Conservation (phyloP, 1,140 invertebrate species). For the Campodea augens region DNA sequence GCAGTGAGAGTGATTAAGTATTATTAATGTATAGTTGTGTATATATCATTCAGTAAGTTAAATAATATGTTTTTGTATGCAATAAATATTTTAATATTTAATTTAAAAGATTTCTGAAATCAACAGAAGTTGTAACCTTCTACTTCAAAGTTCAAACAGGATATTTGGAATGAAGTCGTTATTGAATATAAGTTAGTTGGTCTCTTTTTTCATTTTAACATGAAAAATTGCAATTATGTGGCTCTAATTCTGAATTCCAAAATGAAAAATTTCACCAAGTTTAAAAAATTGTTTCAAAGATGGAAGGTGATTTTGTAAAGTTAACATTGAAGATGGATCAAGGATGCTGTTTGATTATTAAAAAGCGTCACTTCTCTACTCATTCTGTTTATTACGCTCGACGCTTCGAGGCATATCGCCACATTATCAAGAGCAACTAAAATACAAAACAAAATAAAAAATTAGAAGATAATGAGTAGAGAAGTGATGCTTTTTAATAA, state of each 20-base stretch:
- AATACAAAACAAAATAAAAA: too few relatives aligned
- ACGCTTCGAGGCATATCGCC: too few relatives aligned
- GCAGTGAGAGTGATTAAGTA: conserved; percentile 24
- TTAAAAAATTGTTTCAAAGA: too few relatives aligned
- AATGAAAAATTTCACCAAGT: neutral
- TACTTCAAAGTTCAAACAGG: neutral
- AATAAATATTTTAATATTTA: neutral
- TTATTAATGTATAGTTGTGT: neutral
- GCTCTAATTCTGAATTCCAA: neutral
- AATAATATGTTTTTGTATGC: neutral
- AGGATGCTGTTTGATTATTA: too few relatives aligned
- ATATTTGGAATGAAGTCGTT: neutral
- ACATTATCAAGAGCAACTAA: too few relatives aligned
- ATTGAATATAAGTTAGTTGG: neutral
- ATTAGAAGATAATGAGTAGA: too few relatives aligned
- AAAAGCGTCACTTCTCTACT: too few relatives aligned
- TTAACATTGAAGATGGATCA: too few relatives aligned
- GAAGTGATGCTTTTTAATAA: too few relatives aligned
- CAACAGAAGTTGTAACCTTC: neutral
- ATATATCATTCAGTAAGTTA: neutral
- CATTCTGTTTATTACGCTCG: too few relatives aligned
- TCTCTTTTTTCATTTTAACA: neutral
- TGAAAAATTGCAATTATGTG: neutral
- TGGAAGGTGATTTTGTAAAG: too few relatives aligned
- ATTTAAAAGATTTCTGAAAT: neutral